Percentiles rank a stretch among this genome's conserved stretches.
Conservation (phyloP, 2,113 vertebrate genomes). For the Delphinapterus leucas region DNA sequence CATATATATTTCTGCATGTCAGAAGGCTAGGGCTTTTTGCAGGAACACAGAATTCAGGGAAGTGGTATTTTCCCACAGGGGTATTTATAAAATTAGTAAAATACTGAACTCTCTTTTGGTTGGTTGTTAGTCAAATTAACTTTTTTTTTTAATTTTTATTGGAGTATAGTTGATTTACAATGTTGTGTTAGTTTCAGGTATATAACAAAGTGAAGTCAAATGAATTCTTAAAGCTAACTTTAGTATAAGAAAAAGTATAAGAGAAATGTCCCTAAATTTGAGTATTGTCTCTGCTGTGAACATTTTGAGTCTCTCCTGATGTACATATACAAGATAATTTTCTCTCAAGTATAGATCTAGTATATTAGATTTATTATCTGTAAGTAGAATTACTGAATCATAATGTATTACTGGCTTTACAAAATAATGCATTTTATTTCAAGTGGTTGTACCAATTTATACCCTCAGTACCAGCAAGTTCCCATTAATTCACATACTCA, state of each 20-base stretch:
- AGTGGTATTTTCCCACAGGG: background rate
- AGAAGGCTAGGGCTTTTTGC: background rate
- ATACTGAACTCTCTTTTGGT: background rate
- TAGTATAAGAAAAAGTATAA: background rate
- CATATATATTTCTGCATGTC: background rate
- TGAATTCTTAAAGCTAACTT: background rate
- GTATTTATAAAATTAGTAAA: background rate
- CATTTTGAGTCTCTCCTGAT: background rate
- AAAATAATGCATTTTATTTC: background rate
- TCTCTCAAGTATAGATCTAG: background rate
- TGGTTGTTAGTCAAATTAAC: background rate
- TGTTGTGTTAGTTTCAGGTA: background rate
- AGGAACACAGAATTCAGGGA: background rate
- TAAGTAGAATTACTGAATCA: background rate
- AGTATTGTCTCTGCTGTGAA: background rate
- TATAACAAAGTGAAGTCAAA: background rate
- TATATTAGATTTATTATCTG: background rate
- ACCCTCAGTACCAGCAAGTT: background rate
- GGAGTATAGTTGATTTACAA: background rate
- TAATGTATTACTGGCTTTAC: background rate
- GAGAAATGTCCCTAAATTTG: background rate
- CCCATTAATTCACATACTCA: background rate
- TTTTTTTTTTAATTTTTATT: background rate
- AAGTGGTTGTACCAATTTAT: background rate
- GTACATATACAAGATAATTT: background rate